Conservation (phyloP, 2,888 invertebrate genomes). For the Fabriciana adippe region DNA sequence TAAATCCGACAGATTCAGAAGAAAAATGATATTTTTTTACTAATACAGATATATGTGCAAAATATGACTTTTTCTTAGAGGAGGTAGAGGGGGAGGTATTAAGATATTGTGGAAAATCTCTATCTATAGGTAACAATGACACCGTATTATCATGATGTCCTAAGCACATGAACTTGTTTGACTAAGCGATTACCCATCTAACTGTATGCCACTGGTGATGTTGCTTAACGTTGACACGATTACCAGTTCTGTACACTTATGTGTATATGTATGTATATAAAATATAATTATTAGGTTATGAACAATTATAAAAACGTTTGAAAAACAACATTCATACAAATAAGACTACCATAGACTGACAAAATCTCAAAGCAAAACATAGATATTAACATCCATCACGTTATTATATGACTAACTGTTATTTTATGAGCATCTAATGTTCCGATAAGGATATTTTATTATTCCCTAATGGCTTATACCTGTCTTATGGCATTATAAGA, state of each 20-base stretch:
- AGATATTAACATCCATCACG: slow-evolving; percentile 77
- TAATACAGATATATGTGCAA: slow-evolving; percentile 13
- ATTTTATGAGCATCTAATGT: slow-evolving; percentile 81
- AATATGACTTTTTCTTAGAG: background rate
- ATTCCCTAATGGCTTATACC: slow-evolving; percentile 80
- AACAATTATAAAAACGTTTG: background rate
- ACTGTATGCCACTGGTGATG: no score
- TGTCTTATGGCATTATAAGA: slow-evolving; percentile 68
- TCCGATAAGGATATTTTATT: slow-evolving; percentile 80
- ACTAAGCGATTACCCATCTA: no score
- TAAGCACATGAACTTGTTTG: no score
- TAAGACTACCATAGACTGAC: slow-evolving; percentile 25
- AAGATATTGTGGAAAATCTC: no score
- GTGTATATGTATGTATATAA: no score
- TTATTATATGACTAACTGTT: slow-evolving; percentile 80
- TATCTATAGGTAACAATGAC: no score
- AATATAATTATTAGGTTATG: no score
- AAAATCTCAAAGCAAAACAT: slow-evolving; percentile 60
- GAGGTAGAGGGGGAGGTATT: no score
- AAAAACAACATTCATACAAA: slow-evolving; percentile 15
- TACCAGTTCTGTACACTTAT: no score
- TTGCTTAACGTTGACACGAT: no score
- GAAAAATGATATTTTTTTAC: slow-evolving; percentile 42
- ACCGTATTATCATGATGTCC: no score
- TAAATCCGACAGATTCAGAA: slow-evolving; percentile 44